Percentiles rank a stretch among this genome's conserved stretches.
Evolutionary conservation across 2,888 invertebrate genomes (phyloP).

Genomic region (Cybosia mesomella): DNA sequence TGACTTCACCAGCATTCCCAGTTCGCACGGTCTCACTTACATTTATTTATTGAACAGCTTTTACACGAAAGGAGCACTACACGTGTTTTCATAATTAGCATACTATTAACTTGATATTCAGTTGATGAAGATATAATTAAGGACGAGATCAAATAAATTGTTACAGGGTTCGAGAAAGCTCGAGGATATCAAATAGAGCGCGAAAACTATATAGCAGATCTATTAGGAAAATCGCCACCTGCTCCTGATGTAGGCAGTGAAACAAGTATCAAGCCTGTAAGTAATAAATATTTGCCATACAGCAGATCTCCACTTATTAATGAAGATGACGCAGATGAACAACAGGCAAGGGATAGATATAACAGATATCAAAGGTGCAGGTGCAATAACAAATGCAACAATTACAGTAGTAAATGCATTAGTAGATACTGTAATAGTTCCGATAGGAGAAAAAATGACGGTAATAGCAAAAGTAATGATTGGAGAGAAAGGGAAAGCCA

Average conservation of each 20-base stretch:
- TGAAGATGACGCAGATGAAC: constrained; percentile 25
- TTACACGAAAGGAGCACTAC: not conserved
- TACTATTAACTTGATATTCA: not conserved
- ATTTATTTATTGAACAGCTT: constrained; percentile 21
- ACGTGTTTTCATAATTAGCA: not conserved
- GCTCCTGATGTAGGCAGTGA: constrained; percentile 59
- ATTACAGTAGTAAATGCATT: constrained; percentile 9
- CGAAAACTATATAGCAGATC: constrained; percentile 82
- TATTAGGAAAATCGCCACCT: constrained; percentile 62
- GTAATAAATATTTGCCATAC: constrained; percentile 21
- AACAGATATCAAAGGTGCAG: constrained; percentile 23
- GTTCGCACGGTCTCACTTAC: constrained; percentile 38
- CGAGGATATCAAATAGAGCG: constrained; percentile 91
- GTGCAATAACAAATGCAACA: constrained; percentile 20
- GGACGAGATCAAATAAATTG: constrained; percentile 29
- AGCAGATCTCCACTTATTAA: constrained; percentile 46
- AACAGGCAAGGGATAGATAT: constrained; percentile 31
- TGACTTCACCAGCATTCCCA: constrained; percentile 34
- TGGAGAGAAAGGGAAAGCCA: constrained; percentile 11
- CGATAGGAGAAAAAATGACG: not conserved
- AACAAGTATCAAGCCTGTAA: constrained; percentile 56
- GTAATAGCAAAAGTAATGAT: not conserved
- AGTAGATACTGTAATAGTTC: constrained; percentile 10
- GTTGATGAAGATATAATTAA: not conserved
- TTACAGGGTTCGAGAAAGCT: constrained; percentile 88